Percentiles rank a stretch among this genome's conserved stretches.
Conservation (phyloP, 2,797 vertebrate genomes). For the Lepidocolaptes lacrymiger region DNA sequence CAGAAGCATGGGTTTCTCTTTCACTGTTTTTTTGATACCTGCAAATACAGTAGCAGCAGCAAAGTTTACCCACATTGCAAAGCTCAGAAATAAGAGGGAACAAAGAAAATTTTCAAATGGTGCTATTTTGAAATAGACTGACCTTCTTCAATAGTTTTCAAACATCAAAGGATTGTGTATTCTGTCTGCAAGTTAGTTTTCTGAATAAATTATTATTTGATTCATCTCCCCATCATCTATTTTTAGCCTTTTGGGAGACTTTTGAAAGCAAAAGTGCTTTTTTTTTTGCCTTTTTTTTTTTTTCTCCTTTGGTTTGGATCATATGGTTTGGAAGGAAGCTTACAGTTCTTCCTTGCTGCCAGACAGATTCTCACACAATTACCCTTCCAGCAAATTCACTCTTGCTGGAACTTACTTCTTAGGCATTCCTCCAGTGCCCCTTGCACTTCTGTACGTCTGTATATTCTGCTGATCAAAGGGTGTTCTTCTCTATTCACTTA, state of each 20-base stretch:
- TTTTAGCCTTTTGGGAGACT: conserved; percentile 20
- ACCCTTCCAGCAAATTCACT: conserved; percentile 19
- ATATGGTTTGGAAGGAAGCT: conserved; percentile 26
- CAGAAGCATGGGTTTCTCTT: neutral
- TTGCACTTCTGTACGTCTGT: conserved; percentile 14
- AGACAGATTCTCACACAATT: conserved; percentile 23
- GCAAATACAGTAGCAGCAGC: neutral
- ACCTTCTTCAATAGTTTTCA: conserved; percentile 4
- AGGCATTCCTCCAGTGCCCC: conserved; percentile 50
- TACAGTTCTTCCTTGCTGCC: neutral
- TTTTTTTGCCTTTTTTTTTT: neutral
- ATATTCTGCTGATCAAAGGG: conserved; percentile 51
- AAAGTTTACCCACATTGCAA: neutral
- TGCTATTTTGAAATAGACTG: neutral
- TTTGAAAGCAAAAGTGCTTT: conserved; percentile 37
- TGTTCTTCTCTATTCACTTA: conserved; percentile 29
- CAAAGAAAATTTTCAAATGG: neutral
- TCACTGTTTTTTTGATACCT: neutral
- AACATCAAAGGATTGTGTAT: conserved; percentile 45
- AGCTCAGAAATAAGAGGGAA: neutral
- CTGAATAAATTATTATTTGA: conserved; percentile 49
- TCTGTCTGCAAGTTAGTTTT: conserved; percentile 52
- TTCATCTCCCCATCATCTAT: conserved; percentile 16
- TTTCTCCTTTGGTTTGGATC: neutral
- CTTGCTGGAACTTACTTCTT: conserved; percentile 43